Evolutionary conservation across 1,140 invertebrate genomes (phyloP), one percentile per base, ranked within the genome.

Genomic region (Drosophila guanche): DNA sequence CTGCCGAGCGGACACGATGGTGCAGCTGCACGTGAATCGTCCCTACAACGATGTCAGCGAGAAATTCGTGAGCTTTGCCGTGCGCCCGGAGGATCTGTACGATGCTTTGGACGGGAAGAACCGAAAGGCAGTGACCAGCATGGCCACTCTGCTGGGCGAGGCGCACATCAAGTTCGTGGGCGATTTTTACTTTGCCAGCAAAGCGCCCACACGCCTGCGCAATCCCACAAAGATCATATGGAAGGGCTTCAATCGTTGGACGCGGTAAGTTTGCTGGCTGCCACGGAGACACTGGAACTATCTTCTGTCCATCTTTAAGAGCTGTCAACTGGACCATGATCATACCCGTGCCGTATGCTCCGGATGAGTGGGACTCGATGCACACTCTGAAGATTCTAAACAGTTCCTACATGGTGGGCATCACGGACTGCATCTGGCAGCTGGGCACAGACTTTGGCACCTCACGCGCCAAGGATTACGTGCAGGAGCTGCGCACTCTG

Each of bases 221-320:
- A 91, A 90, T 81, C 88, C 85, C 40, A 90, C 88, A 3, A 90
- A 91, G 48, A 90, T 89, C 20, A 79, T 91, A 5, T 91, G 90
- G 90, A 91, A 90, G 51, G 88, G 90, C 4, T 91, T 91, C 23
- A 91, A 91, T 71, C 89, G 85, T 16, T 91, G 90, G 90, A 88
- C 88, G 22, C 73, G 72, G 89, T 91, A 79, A 69, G 76, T 67
- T 3, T 1, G 6, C 4, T 20, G 8, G 7, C 3, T 29, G 12
- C 1, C 42, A 12, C 25, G 8, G 1, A 14, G 2, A 25, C 12
- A 12, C 2, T 37, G 33, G 33, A 37, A 37, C 10, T 12, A 12
- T 37, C 4, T 7, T 33, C 4, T 41, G 0, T 14, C 5, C 4
- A 5, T n/a, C 6, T 58, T 1, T 3, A 40, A 86, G 83, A 3